Base-by-base conservation (phyloP, 2,797 vertebrate genomes). In the Erpetoichthys calabaricus region DNA sequence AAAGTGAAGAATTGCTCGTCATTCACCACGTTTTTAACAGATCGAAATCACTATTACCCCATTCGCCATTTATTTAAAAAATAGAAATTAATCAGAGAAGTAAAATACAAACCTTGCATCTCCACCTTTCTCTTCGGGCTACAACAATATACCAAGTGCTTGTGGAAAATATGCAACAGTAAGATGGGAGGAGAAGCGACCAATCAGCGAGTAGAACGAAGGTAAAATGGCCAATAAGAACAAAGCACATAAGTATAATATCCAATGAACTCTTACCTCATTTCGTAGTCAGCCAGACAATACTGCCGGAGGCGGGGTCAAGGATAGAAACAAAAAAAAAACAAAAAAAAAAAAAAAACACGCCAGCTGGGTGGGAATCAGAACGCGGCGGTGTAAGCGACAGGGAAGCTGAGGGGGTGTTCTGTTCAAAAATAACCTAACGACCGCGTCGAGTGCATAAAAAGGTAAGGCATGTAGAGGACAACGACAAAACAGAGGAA, bases 21-120 rank as follows among this genome's bases (percentile, higher is more conserved):
- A n/a, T n/a, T n/a, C n/a, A n/a, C n/a, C n/a, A n/a, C n/a, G n/a
- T n/a, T n/a, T n/a, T n/a, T n/a, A n/a, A n/a, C n/a, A n/a, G n/a
- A n/a, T n/a, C n/a, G n/a, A n/a, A n/a, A n/a, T n/a, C n/a, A n/a
- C n/a, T n/a, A n/a, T n/a, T n/a, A n/a, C n/a, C n/a, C n/a, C n/a
- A n/a, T n/a, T n/a, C n/a, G n/a, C n/a, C n/a, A 43, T 25, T n/a
- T 51, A 9, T n/a, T 4, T 5, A 8, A n/a, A 44, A 3, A 50
- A 8, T 3, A 44, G 6, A 56, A 56, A 51, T 8, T 9, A 57
- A 42, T n/a, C 3, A n/a, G n/a, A n/a, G n/a, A n/a, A 71, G 75
- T 68, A 65, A 62, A 77, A 67, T 64, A 81, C 81, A 76, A 78
- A 85, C 84, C 84, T 88, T 86, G 79, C 86, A 85, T 85, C 78